Evolutionary conservation across 2,888 invertebrate genomes (phyloP), one percentile per base, ranked within the genome.

Genomic region (Chloroclysta siterata): DNA sequence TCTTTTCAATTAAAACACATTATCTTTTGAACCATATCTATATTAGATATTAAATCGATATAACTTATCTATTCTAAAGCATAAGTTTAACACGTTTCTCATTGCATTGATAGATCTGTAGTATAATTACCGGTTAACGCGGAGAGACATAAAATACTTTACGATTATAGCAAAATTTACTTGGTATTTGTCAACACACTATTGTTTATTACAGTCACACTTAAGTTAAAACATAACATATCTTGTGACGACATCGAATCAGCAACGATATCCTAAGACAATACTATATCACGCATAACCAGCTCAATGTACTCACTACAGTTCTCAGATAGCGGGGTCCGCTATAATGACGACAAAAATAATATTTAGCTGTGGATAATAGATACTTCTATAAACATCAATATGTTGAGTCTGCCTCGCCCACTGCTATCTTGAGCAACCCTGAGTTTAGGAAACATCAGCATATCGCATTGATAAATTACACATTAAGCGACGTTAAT

Each of bases 401-500:
- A 50, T 14, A 50, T 14, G 5, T 13, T 48, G 29, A 29, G 48
- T n/a, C 22, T 10, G 22, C 39, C 53, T 41, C 28, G n/a, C n/a
- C 51, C 47, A 48, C 15, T 33, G 14, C 51, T 53, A 42, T 53
- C n/a, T 42, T 42, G 7, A 41, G 13, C n/a, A 48, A 39, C 56
- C 39, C 10, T 48, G 22, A 14, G 22, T 28, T 48, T 48, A 36
- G 39, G 48, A 48, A 39, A 48, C 33, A 56, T 57, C 61, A 29
- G 42, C 46, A 33, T 56, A 53, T 10, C 41, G 13, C 13, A 57
- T 58, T 51, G 14, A 51, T 51, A 50, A 60, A 47, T 57, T 39
- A 44, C 48, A 14, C 50, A 54, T 50, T 5, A 44, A 22, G 50
- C 17, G 67, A 65, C 60, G 71, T 61, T 77, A 79, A 80, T 77